phyloP scores from a whole-genome alignment of 2,797 vertebrate species.

The Squalus acanthias region DNA sequence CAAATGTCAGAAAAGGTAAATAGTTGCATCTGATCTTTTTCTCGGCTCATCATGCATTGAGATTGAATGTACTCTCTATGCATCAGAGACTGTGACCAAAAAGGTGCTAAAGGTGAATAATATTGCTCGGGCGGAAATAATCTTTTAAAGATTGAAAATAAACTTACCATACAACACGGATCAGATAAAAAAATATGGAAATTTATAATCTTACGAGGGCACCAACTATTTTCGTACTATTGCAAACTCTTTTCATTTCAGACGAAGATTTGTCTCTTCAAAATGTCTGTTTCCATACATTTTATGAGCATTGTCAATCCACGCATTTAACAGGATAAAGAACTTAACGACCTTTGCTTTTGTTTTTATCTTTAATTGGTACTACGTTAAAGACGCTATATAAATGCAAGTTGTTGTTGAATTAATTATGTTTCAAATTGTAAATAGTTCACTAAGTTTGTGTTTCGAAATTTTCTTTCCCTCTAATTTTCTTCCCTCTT shows the following conservation, averaged over 20 bases:
- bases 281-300: neutral
- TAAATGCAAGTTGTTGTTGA: neutral
- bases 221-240: neutral
- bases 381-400: neutral
- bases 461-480: neutral
- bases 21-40: neutral
- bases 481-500: neutral
- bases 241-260: neutral
- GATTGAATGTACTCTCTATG: neutral
- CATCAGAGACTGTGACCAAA: neutral
- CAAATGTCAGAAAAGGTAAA: conserved; percentile 10
- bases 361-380: neutral
- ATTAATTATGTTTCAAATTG: neutral
- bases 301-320: neutral
- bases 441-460: neutral
- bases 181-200: neutral
- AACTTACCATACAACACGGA: neutral
- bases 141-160: neutral
- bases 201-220: neutral
- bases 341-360: neutral
- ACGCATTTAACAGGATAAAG: neutral
- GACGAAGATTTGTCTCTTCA: neutral
- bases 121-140: neutral
- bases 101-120: neutral
- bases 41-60: neutral